These are phyloP conservation scores for Strongylocentrotus purpuratus DNA, from an alignment of 35 echinoderm and acorn worm genomes.

Conservation along the genomic window DNA sequence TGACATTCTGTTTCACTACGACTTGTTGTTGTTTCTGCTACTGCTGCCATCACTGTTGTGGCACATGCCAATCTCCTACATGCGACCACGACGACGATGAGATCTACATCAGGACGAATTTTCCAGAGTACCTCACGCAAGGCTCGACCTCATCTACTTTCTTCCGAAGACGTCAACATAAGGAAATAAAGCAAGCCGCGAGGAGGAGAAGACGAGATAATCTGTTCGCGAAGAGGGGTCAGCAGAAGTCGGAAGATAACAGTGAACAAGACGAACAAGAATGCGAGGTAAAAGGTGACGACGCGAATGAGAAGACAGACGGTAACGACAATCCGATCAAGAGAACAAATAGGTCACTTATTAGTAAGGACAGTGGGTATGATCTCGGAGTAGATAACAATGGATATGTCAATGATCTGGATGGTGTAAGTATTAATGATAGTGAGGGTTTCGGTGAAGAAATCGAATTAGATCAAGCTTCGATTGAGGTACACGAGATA, in stretches of 20 bases:
- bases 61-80: not conserved
- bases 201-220: not conserved
- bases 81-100: conserved; percentile 11
- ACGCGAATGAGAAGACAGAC: not conserved
- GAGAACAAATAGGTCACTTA: not conserved
- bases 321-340: not conserved
- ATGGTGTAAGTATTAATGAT: not conserved
- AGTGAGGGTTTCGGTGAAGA: not conserved
- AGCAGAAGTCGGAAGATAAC: not conserved
- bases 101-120: not conserved
- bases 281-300: not conserved
- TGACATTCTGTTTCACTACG: not conserved
- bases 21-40: conserved; percentile 20
- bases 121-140: not conserved
- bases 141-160: not conserved
- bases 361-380: not conserved
- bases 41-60: not conserved
- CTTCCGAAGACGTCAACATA: not conserved
- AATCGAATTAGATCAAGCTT: not conserved
- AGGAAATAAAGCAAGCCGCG: not conserved
- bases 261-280: not conserved
- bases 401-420: not conserved
- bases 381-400: not conserved
- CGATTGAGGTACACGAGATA: not conserved
- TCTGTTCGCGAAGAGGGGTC: not conserved